Evolutionary conservation across 2,113 vertebrate genomes (phyloP), one percentile per base, ranked within the genome.

Genomic region (Tor tambroides): DNA sequence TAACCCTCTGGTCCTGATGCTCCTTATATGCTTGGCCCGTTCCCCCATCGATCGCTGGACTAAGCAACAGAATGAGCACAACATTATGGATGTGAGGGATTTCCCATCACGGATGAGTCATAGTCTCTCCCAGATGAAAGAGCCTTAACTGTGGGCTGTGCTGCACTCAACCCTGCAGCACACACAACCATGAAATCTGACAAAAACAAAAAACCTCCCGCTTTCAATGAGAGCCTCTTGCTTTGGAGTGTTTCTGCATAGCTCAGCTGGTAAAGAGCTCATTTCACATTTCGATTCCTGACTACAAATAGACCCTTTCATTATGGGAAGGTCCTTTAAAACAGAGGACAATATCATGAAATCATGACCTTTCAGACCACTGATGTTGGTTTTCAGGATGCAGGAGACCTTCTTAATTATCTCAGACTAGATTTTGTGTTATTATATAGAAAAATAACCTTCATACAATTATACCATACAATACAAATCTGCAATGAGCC

Each of bases 31-130:
- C 87, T 59, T 86, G 88, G 82, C 87, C 89, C 89, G 86, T 89
- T 89, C 83, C 76, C 80, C 28, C 84, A 91, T 93, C 32, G 87
- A 93, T 90, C 85, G 74, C 86, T n/a, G 54, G 71, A 76, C 77
- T 86, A 71, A 81, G 81, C 56, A 85, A 84, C 76, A 61, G 71
- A 28, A 72, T 80, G 77, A 77, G 74, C 69, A 83, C 84, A 86
- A 89, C 84, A 88, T 80, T 87, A 86, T 75, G 41, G 51, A 79
- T 85, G 76, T 79, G 78, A 81, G 86, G 86, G 86, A 86, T 89
- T 87, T 90, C 87, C 87, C 85, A 71, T 87, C 89, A 87, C 54
- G 54, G 79, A 90, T 90, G 89, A 90, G 87, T 90, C 89, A 90
- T 84, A 88, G 87, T 77, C 81, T 86, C 46, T 84, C 85, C 75